Evolutionary conservation across 2,888 invertebrate species (phyloP).

Genomic region (Ceraclea dissimilis): DNA sequence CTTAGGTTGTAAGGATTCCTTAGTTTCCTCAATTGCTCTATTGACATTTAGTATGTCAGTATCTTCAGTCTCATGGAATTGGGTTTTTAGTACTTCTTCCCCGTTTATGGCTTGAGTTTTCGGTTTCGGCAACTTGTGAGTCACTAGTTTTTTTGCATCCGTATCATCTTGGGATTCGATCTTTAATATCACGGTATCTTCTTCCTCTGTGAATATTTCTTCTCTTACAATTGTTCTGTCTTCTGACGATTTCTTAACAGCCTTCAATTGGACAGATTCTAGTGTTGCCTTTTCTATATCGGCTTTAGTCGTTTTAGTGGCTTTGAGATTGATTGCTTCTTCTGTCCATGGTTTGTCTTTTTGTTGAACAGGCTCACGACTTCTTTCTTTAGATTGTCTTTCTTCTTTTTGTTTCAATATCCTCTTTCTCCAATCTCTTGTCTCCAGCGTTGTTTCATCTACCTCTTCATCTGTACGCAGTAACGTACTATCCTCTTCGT

Average conservation of each 20-base stretch:
- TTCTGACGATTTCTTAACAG: slow-evolving; percentile 34
- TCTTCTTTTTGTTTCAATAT: slow-evolving; percentile 19
- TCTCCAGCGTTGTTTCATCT: slow-evolving; percentile 9
- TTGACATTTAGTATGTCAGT: slow-evolving; percentile 9
- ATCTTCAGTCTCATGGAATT: slow-evolving; percentile 25
- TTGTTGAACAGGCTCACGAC: slow-evolving; percentile 41
- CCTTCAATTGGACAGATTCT: slow-evolving; percentile 40
- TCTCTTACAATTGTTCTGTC: slow-evolving; percentile 36
- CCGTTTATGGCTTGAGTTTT: slow-evolving; percentile 33
- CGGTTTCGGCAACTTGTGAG: slow-evolving; percentile 26
- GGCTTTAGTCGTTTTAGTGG: slow-evolving; percentile 46
- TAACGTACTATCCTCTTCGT: not conserved
- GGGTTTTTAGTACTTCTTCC: slow-evolving; percentile 4
- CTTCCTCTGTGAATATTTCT: slow-evolving; percentile 49
- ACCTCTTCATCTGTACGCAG: not conserved
- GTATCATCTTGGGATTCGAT: slow-evolving; percentile 31
- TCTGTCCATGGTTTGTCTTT: slow-evolving; percentile 53
- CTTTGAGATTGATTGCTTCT: slow-evolving; percentile 54
- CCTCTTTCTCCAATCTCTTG: slow-evolving; percentile 25
- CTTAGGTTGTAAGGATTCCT: not conserved
- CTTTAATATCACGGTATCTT: slow-evolving; percentile 51
- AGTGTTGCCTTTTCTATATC: slow-evolving; percentile 47
- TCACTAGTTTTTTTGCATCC: slow-evolving; percentile 26
- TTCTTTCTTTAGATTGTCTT: slow-evolving; percentile 28
- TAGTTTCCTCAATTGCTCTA: not conserved